phyloP scores from a whole-genome alignment of 2,797 vertebrate genomes.

The Aldrovandia affinis region DNA sequence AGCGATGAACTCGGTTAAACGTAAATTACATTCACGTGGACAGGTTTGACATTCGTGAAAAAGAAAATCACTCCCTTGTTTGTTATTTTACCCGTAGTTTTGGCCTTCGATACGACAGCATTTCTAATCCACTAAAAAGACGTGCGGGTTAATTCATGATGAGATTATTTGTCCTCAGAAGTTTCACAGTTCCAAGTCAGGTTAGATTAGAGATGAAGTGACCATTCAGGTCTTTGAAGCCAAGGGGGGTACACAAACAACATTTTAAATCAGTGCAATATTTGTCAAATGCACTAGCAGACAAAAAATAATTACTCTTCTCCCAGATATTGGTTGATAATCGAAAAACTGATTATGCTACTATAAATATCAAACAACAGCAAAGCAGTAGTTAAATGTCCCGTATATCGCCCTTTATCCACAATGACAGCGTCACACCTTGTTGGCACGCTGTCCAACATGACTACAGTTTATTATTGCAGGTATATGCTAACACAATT shows the following conservation, averaged over 20 bases:
- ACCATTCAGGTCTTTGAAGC: background rate
- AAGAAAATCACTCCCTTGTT: background rate
- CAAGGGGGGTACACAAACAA: background rate
- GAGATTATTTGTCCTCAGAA: background rate
- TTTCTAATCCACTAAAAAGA: background rate
- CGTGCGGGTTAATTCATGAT: background rate
- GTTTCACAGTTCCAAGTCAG: background rate
- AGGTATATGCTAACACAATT: too few relatives aligned
- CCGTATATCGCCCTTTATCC: background rate
- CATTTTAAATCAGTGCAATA: conserved; percentile 8
- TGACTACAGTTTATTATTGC: too few relatives aligned
- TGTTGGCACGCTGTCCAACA: background rate
- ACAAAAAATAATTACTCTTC: background rate
- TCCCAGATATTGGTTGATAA: background rate
- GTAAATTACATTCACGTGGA: background rate
- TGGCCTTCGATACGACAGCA: background rate
- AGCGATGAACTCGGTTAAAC: too few relatives aligned
- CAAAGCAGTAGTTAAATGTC: background rate
- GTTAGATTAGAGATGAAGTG: background rate
- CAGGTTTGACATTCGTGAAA: too few relatives aligned
- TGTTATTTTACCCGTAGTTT: background rate
- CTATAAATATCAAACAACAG: background rate
- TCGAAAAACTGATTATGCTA: background rate
- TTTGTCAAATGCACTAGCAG: background rate
- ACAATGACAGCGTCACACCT: background rate